These are phyloP conservation scores for Stictonetta naevosa DNA, from an alignment of 2,113 vertebrate species.

Conservation along the genomic window DNA sequence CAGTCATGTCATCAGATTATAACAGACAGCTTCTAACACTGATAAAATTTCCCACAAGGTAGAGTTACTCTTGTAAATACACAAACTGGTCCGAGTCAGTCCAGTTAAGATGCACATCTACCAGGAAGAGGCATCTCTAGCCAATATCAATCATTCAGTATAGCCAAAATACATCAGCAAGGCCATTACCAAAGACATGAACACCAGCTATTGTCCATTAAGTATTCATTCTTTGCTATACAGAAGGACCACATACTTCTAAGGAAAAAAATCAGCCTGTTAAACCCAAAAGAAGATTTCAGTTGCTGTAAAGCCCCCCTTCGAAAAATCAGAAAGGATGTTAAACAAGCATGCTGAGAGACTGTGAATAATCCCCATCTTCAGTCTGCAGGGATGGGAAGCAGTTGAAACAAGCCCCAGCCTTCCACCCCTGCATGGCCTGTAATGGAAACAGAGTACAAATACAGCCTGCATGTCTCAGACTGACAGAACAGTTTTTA, in stretches of 20 bases:
- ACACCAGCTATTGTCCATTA: background rate
- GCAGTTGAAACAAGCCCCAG: background rate
- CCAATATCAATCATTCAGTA: background rate
- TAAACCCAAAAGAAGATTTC: background rate
- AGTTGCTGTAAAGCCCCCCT: background rate
- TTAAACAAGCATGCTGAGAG: background rate
- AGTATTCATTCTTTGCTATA: rapidly evolving
- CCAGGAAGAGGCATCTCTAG: background rate
- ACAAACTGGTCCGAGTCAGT: background rate
- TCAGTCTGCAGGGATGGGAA: rapidly evolving
- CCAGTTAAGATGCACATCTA: background rate
- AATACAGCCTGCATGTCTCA: background rate
- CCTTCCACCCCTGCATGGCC: background rate
- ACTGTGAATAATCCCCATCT: background rate
- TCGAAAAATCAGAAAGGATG: background rate
- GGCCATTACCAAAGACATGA: too few relatives aligned
- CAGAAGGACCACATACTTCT: background rate
- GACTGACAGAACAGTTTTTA: background rate
- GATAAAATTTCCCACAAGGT: background rate
- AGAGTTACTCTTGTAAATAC: background rate
- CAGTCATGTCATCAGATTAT: background rate
- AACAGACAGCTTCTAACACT: background rate
- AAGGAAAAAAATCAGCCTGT: background rate
- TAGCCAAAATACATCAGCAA: background rate
- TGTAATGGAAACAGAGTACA: background rate